Conservation (phyloP, 2,797 vertebrate genomes). For the Pseudochirops cupreus region DNA sequence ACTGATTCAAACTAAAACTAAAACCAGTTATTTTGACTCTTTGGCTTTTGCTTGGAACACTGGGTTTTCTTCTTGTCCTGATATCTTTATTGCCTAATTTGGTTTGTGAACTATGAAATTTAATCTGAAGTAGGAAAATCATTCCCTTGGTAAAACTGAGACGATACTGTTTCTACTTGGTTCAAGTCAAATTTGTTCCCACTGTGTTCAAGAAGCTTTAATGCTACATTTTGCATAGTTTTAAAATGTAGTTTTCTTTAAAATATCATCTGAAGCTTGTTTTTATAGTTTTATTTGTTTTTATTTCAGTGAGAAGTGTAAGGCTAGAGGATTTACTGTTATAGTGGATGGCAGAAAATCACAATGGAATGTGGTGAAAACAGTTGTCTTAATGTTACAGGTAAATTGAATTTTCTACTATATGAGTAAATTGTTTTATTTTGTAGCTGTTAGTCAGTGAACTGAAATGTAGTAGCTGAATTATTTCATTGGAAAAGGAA, state of each 20-base stretch:
- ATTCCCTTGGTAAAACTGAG: constrained; percentile 52
- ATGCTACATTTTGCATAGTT: not conserved
- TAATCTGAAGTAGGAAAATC: constrained; percentile 53
- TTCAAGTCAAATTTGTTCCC: constrained; percentile 33
- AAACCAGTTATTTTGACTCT: not conserved
- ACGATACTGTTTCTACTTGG: constrained; percentile 5
- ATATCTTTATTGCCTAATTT: constrained; percentile 31
- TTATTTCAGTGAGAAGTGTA: constrained; percentile 95
- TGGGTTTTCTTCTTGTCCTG: constrained; percentile 37
- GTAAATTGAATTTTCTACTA: constrained; percentile 83
- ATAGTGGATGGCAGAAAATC: constrained; percentile 98
- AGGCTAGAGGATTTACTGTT: constrained; percentile 98
- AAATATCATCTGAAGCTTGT: constrained; percentile 47
- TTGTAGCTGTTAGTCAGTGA: constrained; percentile 45
- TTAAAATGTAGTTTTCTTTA: constrained; percentile 13
- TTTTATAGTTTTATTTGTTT: constrained; percentile 67
- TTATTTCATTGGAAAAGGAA: constrained; percentile 11
- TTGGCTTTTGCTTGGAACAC: constrained; percentile 24
- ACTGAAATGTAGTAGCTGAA: not conserved
- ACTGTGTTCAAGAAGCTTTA: not conserved
- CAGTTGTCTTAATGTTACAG: constrained; percentile 98
- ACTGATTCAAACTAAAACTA: not conserved
- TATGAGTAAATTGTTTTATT: constrained; percentile 48
- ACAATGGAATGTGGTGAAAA: constrained; percentile 99
- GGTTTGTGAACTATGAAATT: constrained; percentile 49